A percentile compares a stretch with the other conserved stretches of the same genome.
phyloP scores from a whole-genome alignment of 2,113 vertebrate genomes.

The Falco punctatus region DNA sequence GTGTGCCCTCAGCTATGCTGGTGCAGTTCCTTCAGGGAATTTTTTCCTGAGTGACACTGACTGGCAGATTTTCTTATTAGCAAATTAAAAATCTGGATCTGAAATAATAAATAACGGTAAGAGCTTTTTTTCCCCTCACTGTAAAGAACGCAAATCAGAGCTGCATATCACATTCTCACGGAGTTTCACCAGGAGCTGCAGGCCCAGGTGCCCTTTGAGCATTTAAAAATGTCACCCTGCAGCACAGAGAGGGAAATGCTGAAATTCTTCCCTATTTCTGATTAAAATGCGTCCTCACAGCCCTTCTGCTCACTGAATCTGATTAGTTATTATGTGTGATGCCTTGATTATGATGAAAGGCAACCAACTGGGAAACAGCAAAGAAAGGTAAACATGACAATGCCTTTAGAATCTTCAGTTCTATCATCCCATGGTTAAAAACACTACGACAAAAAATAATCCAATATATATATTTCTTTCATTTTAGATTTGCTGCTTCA shows the following conservation, averaged over 20 bases:
- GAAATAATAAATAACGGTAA: background rate
- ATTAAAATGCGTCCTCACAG: conserved; percentile 47
- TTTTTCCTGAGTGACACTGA: background rate
- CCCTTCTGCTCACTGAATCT: conserved; percentile 18
- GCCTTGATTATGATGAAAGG: conserved; percentile 19
- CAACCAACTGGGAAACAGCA: conserved; percentile 18
- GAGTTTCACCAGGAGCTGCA: background rate
- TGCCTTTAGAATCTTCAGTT: background rate
- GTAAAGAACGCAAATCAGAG: conserved; percentile 14
- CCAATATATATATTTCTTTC: background rate
- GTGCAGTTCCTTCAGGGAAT: background rate
- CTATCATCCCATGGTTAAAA: background rate
- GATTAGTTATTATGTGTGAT: conserved; percentile 29
- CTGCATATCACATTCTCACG: background rate
- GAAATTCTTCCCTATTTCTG: background rate
- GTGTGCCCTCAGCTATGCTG: background rate
- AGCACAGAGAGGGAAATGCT: background rate
- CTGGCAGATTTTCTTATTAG: background rate
- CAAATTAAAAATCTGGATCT: background rate
- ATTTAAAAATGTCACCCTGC: conserved; percentile 51
- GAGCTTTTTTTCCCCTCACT: background rate
- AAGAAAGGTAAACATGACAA: conserved; percentile 17
- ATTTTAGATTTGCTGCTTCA: background rate
- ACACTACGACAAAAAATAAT: background rate
- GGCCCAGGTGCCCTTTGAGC: background rate